Evolutionary conservation across 2,888 invertebrate genomes (phyloP).

Genomic region (Clunio marinus): DNA sequence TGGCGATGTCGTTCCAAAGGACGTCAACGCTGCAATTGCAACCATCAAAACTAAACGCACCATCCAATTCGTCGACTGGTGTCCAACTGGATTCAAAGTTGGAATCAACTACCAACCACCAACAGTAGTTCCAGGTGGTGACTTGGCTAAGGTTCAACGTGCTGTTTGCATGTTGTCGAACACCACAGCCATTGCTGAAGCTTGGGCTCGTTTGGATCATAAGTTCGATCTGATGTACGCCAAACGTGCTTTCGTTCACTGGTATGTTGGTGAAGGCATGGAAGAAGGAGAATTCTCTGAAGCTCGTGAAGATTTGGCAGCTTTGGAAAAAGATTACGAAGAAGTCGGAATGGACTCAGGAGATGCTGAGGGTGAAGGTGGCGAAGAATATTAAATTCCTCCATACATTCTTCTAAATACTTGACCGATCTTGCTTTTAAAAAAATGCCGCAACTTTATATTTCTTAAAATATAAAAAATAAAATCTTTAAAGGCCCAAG

Average conservation of each 20-base stretch:
- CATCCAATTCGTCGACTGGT: conserved; percentile 92
- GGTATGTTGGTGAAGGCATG: conserved; percentile 87
- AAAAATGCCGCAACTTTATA: too few relatives aligned
- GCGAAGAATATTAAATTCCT: conserved; percentile 72
- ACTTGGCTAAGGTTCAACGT: conserved; percentile 90
- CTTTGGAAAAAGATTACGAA: conserved; percentile 82
- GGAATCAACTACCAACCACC: conserved; percentile 92
- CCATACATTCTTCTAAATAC: too few relatives aligned
- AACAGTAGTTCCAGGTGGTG: conserved; percentile 92
- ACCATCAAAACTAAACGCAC: conserved; percentile 92
- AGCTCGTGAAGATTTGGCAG: conserved; percentile 69
- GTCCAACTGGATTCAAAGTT: conserved; percentile 67
- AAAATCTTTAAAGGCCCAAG: too few relatives aligned
- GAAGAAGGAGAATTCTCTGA: conserved; percentile 85
- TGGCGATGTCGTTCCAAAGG: conserved; percentile 93
- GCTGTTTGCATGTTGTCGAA: conserved; percentile 98
- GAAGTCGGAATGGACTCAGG: conserved; percentile 84
- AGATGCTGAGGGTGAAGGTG: conserved; percentile 75
- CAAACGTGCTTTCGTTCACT: conserved; percentile 94
- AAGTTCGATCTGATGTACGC: conserved; percentile 97
- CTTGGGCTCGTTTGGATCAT: conserved; percentile 94
- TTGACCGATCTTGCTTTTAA: too few relatives aligned
- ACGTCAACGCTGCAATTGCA: conserved; percentile 92
- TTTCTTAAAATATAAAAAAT: too few relatives aligned
- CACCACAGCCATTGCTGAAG: conserved; percentile 95